Percentiles rank a stretch among this genome's conserved stretches.
Conservation (phyloP, 2,888 invertebrate species). For the Macrostomum cliftonense region DNA sequence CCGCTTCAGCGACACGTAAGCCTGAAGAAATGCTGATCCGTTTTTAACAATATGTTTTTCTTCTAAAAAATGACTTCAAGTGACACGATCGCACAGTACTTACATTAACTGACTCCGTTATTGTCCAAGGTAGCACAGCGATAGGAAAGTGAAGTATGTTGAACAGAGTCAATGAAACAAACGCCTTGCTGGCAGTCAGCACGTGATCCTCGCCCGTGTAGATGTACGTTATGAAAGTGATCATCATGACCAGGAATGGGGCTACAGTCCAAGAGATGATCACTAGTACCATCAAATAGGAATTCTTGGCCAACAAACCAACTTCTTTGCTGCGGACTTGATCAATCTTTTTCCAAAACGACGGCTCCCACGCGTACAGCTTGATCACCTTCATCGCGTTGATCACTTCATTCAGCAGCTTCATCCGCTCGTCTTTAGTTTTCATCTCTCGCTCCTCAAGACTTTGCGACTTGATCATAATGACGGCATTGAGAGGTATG, state of each 20-base stretch:
- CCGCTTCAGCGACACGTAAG: slow-evolving; percentile 5
- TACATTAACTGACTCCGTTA: slow-evolving; percentile 43
- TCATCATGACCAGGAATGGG: background rate
- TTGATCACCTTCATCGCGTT: slow-evolving; percentile 43
- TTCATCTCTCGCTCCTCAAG: slow-evolving; percentile 11
- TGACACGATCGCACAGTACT: too few relatives aligned
- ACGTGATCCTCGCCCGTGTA: slow-evolving; percentile 26
- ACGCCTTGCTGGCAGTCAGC: slow-evolving; percentile 59
- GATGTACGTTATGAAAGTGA: slow-evolving; percentile 13
- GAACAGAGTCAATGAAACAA: slow-evolving; percentile 69
- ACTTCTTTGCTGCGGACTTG: slow-evolving; percentile 49
- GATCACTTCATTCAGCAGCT: slow-evolving; percentile 12
- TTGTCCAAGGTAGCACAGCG: slow-evolving; percentile 46
- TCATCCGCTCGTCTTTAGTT: slow-evolving; percentile 13
- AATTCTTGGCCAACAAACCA: too few relatives aligned
- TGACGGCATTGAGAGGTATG: slow-evolving; percentile 38
- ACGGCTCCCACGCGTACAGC: slow-evolving; percentile 81
- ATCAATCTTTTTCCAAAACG: slow-evolving; percentile 68
- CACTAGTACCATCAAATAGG: too few relatives aligned
- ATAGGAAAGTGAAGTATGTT: slow-evolving; percentile 68
- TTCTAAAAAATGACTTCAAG: too few relatives aligned
- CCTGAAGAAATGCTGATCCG: slow-evolving; percentile 5
- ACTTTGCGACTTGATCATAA: slow-evolving; percentile 6
- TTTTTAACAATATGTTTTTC: too few relatives aligned
- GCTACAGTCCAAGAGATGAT: too few relatives aligned